These are phyloP conservation scores for Thalassaphorura encarpata DNA, from an alignment of 1,140 invertebrate genomes.

Conservation along the genomic window DNA sequence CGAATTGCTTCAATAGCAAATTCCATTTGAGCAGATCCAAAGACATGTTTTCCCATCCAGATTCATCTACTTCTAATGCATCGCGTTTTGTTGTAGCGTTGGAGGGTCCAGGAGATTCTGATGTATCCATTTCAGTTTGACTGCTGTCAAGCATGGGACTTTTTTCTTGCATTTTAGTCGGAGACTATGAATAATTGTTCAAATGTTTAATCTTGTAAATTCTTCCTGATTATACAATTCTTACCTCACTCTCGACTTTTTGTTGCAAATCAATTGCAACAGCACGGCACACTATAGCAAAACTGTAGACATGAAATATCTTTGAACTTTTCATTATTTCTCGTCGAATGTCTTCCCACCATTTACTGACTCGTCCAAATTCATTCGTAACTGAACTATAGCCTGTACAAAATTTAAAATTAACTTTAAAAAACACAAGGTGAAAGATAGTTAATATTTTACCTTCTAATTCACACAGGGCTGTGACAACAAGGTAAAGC, in stretches of 20 bases:
- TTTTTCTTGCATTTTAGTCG: no score
- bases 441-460: background rate
- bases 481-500: constrained; percentile 41
- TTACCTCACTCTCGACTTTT: constrained; percentile 37
- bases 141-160: no score
- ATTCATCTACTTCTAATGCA: background rate
- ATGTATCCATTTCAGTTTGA: background rate
- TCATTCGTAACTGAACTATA: constrained; percentile 41
- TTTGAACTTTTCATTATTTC: constrained; percentile 56
- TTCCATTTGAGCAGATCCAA: constrained; percentile 77
- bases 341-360: constrained; percentile 63
- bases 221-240: constrained; percentile 42
- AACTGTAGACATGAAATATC: constrained; percentile 58
- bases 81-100: background rate
- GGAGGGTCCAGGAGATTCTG: background rate
- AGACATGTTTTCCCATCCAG: constrained; percentile 73
- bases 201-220: no score
- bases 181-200: no score
- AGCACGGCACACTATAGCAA: constrained; percentile 62
- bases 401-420: constrained; percentile 27
- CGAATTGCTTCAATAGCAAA: constrained; percentile 71
- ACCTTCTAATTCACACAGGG: constrained; percentile 41
- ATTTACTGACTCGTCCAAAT: constrained; percentile 56
- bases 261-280: constrained; percentile 47
- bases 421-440: constrained; percentile 26